Percentiles rank a stretch among this genome's conserved stretches.
Conservation (phyloP, 2,888 invertebrate species). For the Zygothrica quintamaculata region DNA sequence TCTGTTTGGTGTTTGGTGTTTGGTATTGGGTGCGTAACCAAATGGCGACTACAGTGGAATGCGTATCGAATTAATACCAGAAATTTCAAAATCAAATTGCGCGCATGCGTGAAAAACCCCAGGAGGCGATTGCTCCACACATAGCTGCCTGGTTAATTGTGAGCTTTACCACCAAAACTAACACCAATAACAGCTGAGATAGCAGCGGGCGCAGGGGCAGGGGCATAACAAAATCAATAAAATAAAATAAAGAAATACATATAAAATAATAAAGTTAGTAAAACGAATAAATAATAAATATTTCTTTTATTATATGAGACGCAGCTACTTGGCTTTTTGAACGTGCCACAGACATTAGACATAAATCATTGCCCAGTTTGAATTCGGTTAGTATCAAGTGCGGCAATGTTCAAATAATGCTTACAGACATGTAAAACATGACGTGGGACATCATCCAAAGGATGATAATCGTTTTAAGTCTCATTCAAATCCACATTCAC, state of each 20-base stretch:
- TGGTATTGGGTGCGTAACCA: conserved; percentile 57
- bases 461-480: conserved; percentile 2
- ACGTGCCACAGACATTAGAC: conserved; percentile 56
- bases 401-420: conserved; percentile 71
- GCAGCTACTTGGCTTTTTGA: conserved; percentile 67
- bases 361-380: conserved; percentile 72
- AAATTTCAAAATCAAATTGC: conserved; percentile 56
- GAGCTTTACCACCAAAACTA: conserved; percentile 25
- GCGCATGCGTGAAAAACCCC: conserved; percentile 74
- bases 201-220: conserved; percentile 10
- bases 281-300: conserved; percentile 20
- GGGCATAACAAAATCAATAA: conserved; percentile 68
- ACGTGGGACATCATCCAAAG: conserved; percentile 67
- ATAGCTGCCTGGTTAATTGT: conserved; percentile 42
- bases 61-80: conserved; percentile 59
- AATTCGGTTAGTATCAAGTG: conserved; percentile 30
- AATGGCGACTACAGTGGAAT: conserved; percentile 70
- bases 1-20: not conserved
- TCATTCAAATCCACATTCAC: conserved; percentile 35
- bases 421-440: conserved; percentile 70
- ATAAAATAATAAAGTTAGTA: conserved; percentile 13
- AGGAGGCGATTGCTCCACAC: conserved; percentile 61
- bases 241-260: conserved; percentile 25
- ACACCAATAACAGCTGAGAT: conserved; percentile 14
- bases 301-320: conserved; percentile 33